Percentiles rank a stretch among this genome's conserved stretches.
phyloP scores from a whole-genome alignment of 2,888 invertebrate species.

The Lymantria monacha region DNA sequence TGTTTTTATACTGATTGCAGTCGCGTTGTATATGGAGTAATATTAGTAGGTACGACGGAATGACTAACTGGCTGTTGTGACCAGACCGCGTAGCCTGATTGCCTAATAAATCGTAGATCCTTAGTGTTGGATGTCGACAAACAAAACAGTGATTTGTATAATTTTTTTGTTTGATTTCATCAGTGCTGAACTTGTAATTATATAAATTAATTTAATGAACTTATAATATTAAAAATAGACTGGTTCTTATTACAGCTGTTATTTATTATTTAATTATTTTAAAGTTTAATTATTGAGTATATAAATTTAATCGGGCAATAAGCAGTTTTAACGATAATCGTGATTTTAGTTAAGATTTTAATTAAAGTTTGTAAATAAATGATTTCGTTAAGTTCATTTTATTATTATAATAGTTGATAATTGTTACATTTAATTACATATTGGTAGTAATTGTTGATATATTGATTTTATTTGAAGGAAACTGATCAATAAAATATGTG shows the following conservation, averaged over 20 bases:
- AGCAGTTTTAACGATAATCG: conserved; percentile 44
- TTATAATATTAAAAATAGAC: conserved; percentile 48
- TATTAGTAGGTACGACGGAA: too few relatives aligned
- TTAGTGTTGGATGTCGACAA: conserved; percentile 48
- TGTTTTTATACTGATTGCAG: too few relatives aligned
- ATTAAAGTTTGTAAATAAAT: conserved; percentile 23
- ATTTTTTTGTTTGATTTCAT: conserved; percentile 44
- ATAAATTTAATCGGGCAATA: conserved; percentile 40
- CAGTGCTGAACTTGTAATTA: conserved; percentile 44
- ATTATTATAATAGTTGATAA: conserved; percentile 11
- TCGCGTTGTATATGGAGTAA: too few relatives aligned
- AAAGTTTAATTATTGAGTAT: conserved; percentile 34
- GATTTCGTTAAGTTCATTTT: conserved; percentile 18
- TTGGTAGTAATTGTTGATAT: conserved; percentile 2
- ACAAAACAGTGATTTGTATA: conserved; percentile 43
- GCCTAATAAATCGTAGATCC: too few relatives aligned
- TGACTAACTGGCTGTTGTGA: too few relatives aligned
- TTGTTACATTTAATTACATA: conserved; percentile 16
- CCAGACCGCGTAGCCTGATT: too few relatives aligned
- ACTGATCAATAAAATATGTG: not conserved
- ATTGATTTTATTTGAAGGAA: not conserved
- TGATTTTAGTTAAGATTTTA: conserved; percentile 42
- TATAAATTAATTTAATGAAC: conserved; percentile 28
- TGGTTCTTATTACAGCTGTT: conserved; percentile 69
- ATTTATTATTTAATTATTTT: conserved; percentile 73